Evolutionary conservation across 2,888 invertebrate genomes (phyloP), one percentile per base, ranked within the genome.

Genomic region (Cremastinae sp.): DNA sequence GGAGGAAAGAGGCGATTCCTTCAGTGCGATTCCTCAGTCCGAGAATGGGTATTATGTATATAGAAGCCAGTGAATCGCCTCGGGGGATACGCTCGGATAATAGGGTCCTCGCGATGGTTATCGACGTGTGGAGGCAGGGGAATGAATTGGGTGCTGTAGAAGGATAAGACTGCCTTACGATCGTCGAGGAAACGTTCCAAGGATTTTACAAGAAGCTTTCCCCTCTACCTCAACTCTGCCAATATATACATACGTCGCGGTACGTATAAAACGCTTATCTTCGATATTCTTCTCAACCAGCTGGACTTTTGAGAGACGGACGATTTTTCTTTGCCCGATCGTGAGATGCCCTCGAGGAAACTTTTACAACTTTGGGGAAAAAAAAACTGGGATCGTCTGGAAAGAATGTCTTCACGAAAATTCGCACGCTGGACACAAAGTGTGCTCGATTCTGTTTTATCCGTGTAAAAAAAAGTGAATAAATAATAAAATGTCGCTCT

Each of bases 201-300:
- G 65, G 61, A 65, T 61, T 71, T 75, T 47, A 47, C 61, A 66
- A 49, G 62, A 70, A 75, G 59, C 75, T 71, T 70, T 20, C 43
- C 36, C 7, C 18, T 2, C 12, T 51, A 3, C 43, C 34, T n/a
- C n/a, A n/a, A 1, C 43, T 4, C 18, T 47, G 41, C n/a, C n/a
- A 54, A 49, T 43, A 18, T 28, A 28, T n/a, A 45, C 22, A 28
- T 28, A 28, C 28, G 28, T 28, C 28, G n/a, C n/a, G n/a, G n/a
- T 28, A 28, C 28, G 5, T 28, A 28, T 28, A 28, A 41, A 47
- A 45, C 28, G 43, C 16, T 18, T 28, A 61, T 56, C 59, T 14
- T 54, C 54, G 18, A 47, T 54, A 14, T 22, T 54, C 54, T 71
- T 18, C 16, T 43, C 16, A 16, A 49, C 45, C 47, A 20, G 64